A percentile compares a stretch with the other conserved stretches of the same genome.
Conservation (phyloP, 2,888 invertebrate genomes). For the Embidobia sp. region DNA sequence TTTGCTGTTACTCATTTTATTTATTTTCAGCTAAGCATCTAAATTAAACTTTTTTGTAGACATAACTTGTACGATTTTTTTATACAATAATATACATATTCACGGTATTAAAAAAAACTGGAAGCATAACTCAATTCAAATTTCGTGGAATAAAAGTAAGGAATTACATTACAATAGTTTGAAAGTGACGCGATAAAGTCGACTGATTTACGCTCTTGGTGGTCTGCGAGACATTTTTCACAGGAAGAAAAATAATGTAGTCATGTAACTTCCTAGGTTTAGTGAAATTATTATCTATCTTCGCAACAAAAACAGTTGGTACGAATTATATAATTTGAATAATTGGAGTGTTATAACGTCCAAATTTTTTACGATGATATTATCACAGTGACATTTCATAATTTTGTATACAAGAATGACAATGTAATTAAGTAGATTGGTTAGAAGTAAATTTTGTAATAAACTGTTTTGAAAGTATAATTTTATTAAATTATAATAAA, state of each 20-base stretch:
- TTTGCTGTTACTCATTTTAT: neutral
- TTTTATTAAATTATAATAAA: no score
- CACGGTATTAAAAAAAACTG: neutral
- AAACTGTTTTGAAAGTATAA: no score
- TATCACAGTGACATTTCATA: no score
- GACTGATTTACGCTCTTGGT: conserved; percentile 25
- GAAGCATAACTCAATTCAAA: conserved; percentile 25
- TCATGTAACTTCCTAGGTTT: conserved; percentile 36
- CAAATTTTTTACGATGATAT: no score
- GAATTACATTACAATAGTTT: conserved; percentile 26
- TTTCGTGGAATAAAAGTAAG: conserved; percentile 14
- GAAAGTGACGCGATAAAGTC: conserved; percentile 16
- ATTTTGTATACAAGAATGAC: no score
- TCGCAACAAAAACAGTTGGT: neutral
- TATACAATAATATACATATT: neutral
- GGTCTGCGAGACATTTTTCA: conserved; percentile 34
- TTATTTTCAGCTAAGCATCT: no score
- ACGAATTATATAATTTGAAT: conserved; percentile 25
- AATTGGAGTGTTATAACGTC: no score
- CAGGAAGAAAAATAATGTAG: conserved; percentile 24
- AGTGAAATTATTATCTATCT: conserved; percentile 32
- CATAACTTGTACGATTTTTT: no score
- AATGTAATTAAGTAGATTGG: no score
- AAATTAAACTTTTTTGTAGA: no score
- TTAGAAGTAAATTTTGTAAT: no score